Evolutionary conservation across 2,888 invertebrate genomes (phyloP), one percentile per base, ranked within the genome.

Genomic region (Leptogaster cylindrica): DNA sequence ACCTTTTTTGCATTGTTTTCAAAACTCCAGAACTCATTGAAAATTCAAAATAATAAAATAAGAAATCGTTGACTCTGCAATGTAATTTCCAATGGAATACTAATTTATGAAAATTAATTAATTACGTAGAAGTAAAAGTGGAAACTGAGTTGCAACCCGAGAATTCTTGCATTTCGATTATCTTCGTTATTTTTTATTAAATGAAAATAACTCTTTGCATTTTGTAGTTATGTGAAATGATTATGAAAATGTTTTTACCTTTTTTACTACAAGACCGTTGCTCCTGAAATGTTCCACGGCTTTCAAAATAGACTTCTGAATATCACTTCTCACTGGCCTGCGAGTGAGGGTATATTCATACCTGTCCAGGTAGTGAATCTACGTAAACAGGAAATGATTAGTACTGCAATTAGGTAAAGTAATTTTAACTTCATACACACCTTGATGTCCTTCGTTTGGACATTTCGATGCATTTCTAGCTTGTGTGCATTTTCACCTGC

Each of bases 401-500:
- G n/a, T n/a, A n/a, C n/a, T n/a, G n/a, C n/a, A n/a, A n/a, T n/a
- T n/a, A n/a, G 79, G 80, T 80, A 74, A 28, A 27, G 48, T 48
- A 27, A 28, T 23, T 2, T 23, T 27, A 46, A 14, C 61, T 27
- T 39, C 48, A 55, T 31, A 12, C 65, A 61, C 48, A 86, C 85
- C 76, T 81, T 82, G 1, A 86, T 70, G 3, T 78, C 73, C 2
- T 76, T 76, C 12, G 84, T 72, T 20, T 82, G 76, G 2, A 89
- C 84, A 0, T 84, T 83, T 18, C 83, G 79, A 20, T 85, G 78
- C 1, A 89, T 76, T 2, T 81, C 76, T 48, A 89, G 75, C 31
- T 78, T 74, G 0, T 69, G 65, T 2, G 76, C 77, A 51, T 80
- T 81, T 3, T 80, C 78, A 0, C 84, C 86, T 0, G 85, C 84